Conservation (phyloP, 2,113 vertebrate species). For the Campylomormyrus tamandua region DNA sequence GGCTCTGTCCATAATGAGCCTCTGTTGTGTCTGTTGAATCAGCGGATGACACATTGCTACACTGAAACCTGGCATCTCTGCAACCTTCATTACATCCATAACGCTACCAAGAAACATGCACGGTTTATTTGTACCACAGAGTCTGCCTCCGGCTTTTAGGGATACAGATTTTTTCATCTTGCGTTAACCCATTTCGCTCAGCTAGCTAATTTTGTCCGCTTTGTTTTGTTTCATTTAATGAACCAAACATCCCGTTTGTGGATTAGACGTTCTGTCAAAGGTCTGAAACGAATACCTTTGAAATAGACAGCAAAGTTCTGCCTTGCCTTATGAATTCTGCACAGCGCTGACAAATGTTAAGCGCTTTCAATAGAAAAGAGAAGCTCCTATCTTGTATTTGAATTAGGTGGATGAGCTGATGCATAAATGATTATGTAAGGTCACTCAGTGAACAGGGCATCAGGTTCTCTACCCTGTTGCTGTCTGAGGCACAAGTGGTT, state of each 20-base stretch:
- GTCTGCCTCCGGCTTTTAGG: background rate
- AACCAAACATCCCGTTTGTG: background rate
- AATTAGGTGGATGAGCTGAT: background rate
- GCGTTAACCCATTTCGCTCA: background rate
- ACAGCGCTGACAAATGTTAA: background rate
- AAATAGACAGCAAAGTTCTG: background rate
- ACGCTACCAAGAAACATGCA: background rate
- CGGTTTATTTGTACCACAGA: background rate
- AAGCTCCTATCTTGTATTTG: background rate
- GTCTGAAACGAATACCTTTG: background rate
- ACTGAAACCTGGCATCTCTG: background rate
- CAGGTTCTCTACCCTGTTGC: background rate
- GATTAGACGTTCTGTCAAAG: background rate
- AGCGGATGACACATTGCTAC: background rate
- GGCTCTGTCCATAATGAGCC: conserved; percentile 2
- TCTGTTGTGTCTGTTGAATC: conserved; percentile 3
- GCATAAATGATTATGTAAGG: background rate
- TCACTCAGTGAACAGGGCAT: background rate
- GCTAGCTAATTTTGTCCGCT: background rate
- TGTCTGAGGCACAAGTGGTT: background rate
- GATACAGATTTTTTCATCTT: background rate
- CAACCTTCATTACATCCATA: background rate
- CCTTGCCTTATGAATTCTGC: background rate
- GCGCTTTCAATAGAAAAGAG: background rate
- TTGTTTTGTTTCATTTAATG: background rate